Evolutionary conservation across 2,113 vertebrate species (phyloP).

Genomic region (Nannobrachium achirus): DNA sequence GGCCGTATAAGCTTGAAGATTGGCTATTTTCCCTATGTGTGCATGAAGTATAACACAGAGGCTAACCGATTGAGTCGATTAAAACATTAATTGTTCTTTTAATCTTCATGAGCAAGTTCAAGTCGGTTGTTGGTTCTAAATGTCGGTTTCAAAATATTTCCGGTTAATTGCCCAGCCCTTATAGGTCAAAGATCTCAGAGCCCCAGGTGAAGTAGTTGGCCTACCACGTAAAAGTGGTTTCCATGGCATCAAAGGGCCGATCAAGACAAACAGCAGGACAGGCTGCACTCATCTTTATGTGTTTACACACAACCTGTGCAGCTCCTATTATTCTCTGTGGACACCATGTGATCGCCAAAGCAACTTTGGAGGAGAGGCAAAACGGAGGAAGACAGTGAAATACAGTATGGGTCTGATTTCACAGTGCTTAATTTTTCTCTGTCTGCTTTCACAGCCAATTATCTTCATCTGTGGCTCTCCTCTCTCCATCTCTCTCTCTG

Average conservation of each 20-base stretch:
- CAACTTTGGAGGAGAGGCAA: not conserved
- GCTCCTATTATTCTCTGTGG: not conserved
- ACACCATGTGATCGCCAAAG: conserved; percentile 4
- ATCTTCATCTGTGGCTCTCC: too few relatives aligned
- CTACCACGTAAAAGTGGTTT: conserved; percentile 51
- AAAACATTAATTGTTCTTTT: too few relatives aligned
- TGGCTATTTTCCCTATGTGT: too few relatives aligned
- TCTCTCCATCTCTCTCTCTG: not conserved
- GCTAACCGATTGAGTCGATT: too few relatives aligned
- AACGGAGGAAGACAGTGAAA: not conserved
- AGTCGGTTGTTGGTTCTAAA: too few relatives aligned
- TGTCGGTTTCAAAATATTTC: too few relatives aligned
- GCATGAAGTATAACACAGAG: too few relatives aligned
- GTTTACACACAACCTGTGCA: not conserved
- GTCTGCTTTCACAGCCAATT: too few relatives aligned
- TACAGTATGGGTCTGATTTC: conserved; percentile 10
- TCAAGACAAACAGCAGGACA: conserved; percentile 8
- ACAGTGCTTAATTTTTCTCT: not conserved
- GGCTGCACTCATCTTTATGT: conserved; percentile 17
- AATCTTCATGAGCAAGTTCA: too few relatives aligned
- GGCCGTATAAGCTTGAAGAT: too few relatives aligned
- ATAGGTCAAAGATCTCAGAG: too few relatives aligned
- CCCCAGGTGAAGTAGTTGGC: conserved; percentile 50
- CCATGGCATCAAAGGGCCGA: conserved; percentile 38
- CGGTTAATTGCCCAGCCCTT: too few relatives aligned